Evolutionary conservation across 2,113 vertebrate genomes (phyloP), one percentile per base, ranked within the genome.

Genomic region (Speoplatyrhinus poulsoni): DNA sequence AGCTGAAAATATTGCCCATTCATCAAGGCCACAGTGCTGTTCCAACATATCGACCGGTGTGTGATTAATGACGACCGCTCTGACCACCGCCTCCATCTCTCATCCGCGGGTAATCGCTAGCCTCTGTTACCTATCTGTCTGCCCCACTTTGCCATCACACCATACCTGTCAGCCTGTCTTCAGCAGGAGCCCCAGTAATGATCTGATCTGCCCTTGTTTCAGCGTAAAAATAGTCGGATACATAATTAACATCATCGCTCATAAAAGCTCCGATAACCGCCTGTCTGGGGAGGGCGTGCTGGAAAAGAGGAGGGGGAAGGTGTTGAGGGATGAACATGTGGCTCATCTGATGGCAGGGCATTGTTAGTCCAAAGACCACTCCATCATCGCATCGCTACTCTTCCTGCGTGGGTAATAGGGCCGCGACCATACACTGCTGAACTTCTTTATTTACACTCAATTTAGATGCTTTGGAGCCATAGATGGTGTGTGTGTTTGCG

Each of bases 161-260:
- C 52, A 15, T 36, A 41, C 59, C 69, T 47, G 33, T 52, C 52
- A 58, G 82, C 82, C 85, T 86, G 83, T 88, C 85, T 85, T 80
- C 84, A 88, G 82, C 73, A 85, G 33, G 57, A 69, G 72, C 78
- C 65, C 58, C 60, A 7, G 65, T 85, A 85, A 89, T 80, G 79
- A 88, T 87, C 82, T 60, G 53, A 69, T 83, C 83, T 86, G 88
- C 84, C 88, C 90, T 84, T 86, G 82, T 89, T 86, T 67, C 26
- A 49, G 72, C 82, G 77, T 90, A 87, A 90, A 90, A 89, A 91
- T 88, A 89, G 86, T 86, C 71, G 52, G 78, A 85, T 85, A 82
- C 77, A 77, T 91, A 91, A 91, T 91, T 91, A 90, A 87, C 87
- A 89, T 85, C 88, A 91, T 90, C 85, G 74, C 79, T 90, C 91